A percentile compares a stretch with the other conserved stretches of the same genome.
These are phyloP conservation scores for Syndactyla subalaris DNA, from an alignment of 2,797 vertebrate species.

Conservation along the genomic window DNA sequence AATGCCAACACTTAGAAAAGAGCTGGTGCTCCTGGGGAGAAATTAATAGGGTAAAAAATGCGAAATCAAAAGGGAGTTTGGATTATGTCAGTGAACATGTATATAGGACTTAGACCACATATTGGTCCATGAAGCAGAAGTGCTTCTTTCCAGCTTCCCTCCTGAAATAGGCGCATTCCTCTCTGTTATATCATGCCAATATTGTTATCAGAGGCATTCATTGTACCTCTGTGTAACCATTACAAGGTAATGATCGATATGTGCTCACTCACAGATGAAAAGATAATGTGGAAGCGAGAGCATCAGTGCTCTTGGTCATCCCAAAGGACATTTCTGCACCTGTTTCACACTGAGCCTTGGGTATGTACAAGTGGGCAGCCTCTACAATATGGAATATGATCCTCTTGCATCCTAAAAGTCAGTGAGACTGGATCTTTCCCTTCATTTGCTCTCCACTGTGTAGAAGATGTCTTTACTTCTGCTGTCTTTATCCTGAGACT, in stretches of 20 bases:
- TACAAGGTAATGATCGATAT: neutral
- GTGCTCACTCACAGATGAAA: neutral
- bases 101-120: rapidly evolving
- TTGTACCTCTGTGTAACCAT: neutral
- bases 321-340: neutral
- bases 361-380: neutral
- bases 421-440: neutral
- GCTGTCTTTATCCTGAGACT: neutral
- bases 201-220: neutral
- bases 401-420: neutral
- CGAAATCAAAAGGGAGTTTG: neutral
- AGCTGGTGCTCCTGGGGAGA: neutral
- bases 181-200: neutral
- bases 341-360: neutral
- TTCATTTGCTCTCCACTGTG: neutral
- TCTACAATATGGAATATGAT: neutral
- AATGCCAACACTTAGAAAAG: neutral
- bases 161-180: neutral
- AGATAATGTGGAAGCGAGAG: neutral
- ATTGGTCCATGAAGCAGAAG: neutral
- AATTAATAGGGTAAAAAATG: neutral
- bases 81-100: neutral
- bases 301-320: neutral
- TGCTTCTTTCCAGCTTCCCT: neutral
- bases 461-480: neutral